Conservation (phyloP, 2,888 invertebrate genomes). For the Drosophila prostipennis region DNA sequence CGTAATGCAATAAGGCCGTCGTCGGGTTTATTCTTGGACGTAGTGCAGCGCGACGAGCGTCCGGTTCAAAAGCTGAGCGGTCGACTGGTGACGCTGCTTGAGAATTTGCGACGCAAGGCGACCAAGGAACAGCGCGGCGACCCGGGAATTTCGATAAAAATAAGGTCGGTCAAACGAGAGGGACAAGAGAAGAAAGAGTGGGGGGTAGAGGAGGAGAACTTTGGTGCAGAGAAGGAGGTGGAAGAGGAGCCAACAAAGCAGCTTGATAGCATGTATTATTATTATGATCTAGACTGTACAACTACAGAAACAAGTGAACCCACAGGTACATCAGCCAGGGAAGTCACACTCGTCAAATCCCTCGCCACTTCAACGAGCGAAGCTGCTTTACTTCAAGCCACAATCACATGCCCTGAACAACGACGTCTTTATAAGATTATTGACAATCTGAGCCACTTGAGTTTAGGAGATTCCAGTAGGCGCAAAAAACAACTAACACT, state of each 20-base stretch:
- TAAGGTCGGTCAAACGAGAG: slow-evolving; percentile 53
- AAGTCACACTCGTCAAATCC: not conserved
- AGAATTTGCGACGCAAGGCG: slow-evolving; percentile 39
- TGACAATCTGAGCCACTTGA: slow-evolving; percentile 77
- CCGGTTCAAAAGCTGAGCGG: slow-evolving; percentile 13
- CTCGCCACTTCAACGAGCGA: not conserved
- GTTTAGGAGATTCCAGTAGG: slow-evolving; percentile 53
- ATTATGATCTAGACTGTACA: slow-evolving; percentile 8
- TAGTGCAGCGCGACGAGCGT: slow-evolving; percentile 10
- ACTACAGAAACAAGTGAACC: slow-evolving; percentile 11
- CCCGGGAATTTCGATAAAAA: slow-evolving; percentile 77
- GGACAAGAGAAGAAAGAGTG: not conserved
- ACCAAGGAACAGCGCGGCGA: slow-evolving; percentile 10
- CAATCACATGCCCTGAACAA: slow-evolving; percentile 4
- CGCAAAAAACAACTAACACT: not conserved
- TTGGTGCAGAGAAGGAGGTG: not conserved
- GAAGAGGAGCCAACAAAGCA: not conserved
- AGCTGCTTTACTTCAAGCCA: not conserved
- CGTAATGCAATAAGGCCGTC: slow-evolving; percentile 28
- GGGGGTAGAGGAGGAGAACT: slow-evolving; percentile 3
- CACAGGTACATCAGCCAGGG: slow-evolving; percentile 29
- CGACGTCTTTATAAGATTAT: slow-evolving; percentile 72
- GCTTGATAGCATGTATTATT: slow-evolving; percentile 58
- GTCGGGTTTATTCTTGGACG: not conserved
- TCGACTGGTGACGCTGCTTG: slow-evolving; percentile 48